Conservation (phyloP, 2,888 invertebrate species). For the Ceriagrion tenellum region DNA sequence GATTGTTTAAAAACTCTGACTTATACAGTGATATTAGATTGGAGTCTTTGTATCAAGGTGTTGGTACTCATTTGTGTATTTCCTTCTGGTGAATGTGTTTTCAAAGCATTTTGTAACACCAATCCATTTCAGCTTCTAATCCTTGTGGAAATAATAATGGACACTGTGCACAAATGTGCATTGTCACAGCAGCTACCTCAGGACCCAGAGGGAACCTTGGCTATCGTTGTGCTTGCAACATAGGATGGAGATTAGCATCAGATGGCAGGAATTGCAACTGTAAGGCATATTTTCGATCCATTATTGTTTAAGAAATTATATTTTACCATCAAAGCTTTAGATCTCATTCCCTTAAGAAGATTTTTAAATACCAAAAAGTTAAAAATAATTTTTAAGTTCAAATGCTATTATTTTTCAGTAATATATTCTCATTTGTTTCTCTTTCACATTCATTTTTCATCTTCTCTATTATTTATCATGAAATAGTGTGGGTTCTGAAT, state of each 20-base stretch:
- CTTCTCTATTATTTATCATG: neutral
- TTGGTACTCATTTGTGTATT: neutral
- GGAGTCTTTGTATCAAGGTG: no score
- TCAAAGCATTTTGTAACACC: neutral
- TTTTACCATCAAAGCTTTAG: neutral
- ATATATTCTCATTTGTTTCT: no score
- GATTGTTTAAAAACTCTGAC: no score
- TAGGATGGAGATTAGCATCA: conserved; percentile 88
- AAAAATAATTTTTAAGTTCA: no score
- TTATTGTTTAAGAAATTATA: neutral
- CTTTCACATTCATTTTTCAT: neutral
- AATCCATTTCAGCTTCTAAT: conserved; percentile 79
- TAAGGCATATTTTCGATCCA: conserved; percentile 73
- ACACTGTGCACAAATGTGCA: conserved; percentile 96
- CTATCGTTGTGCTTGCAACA: conserved; percentile 94
- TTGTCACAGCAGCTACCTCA: conserved; percentile 86
- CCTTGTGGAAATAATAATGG: conserved; percentile 94
- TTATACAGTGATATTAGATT: no score
- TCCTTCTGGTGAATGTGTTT: neutral
- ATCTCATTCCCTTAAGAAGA: neutral
- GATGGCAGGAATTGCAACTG: conserved; percentile 89
- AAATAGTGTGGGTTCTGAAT: neutral
- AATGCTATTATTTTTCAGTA: no score
- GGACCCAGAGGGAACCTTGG: conserved; percentile 83
- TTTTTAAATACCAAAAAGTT: no score